Percentiles rank a stretch among this genome's conserved stretches.
These are phyloP conservation scores for Aradophagus sp. DNA, from an alignment of 1,140 invertebrate species.

Conservation along the genomic window DNA sequence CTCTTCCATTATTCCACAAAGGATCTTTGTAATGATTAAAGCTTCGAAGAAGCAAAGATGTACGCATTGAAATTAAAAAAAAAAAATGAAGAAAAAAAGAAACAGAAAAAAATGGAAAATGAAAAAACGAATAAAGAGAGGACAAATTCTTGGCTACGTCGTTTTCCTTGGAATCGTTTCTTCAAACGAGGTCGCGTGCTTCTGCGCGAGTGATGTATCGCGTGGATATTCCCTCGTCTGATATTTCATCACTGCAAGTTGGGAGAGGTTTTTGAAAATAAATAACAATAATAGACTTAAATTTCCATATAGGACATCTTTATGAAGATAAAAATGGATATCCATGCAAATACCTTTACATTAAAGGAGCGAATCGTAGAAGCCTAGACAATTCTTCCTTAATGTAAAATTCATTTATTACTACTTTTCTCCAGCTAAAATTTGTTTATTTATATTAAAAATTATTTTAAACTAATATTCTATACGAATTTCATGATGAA, in stretches of 20 bases:
- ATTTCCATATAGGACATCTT: conserved; percentile 7
- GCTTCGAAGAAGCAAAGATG: conserved; percentile 13
- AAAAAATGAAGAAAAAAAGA: background rate
- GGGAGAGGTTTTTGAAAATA: conserved; percentile 2
- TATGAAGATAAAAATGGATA: background rate
- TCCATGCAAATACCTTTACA: no score
- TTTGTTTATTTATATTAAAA: no score
- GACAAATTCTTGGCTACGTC: conserved; percentile 34
- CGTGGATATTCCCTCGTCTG: conserved; percentile 23
- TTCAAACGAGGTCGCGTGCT: conserved; percentile 25
- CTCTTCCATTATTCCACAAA: no score
- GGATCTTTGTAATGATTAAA: no score
- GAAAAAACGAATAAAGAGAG: background rate
- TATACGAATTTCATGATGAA: no score
- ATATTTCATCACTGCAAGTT: conserved; percentile 32
- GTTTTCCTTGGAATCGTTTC: conserved; percentile 46
- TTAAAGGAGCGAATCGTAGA: no score
- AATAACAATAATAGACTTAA: conserved; percentile 2
- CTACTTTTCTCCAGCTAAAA: no score
- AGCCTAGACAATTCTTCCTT: no score
- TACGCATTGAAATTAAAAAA: conserved; percentile 5
- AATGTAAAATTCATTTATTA: no score
- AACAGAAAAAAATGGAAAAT: background rate
- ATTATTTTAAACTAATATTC: no score
- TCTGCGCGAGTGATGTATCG: conserved; percentile 16